phyloP scores from a whole-genome alignment of 2,113 vertebrate species.

The Neomonachus schauinslandi region DNA sequence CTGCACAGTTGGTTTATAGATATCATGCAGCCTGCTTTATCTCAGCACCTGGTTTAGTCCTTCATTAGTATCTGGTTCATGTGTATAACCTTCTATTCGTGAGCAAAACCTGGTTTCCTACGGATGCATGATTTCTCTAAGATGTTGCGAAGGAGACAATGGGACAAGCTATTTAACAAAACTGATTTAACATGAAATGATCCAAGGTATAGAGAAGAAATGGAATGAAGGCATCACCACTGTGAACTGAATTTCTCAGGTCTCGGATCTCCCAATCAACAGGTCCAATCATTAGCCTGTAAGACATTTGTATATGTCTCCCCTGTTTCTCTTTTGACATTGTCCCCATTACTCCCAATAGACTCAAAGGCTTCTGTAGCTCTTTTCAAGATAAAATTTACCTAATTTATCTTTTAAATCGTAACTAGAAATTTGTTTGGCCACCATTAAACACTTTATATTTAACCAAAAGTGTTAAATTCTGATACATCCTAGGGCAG shows the following conservation, averaged over 20 bases:
- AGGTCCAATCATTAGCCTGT: background rate
- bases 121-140: background rate
- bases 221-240: background rate
- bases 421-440: background rate
- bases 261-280: accelerated
- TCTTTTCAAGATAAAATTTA: background rate
- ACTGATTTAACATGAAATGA: background rate
- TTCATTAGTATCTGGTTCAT: background rate
- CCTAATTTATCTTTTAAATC: background rate
- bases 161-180: background rate
- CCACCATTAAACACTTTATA: background rate
- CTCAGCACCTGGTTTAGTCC: accelerated
- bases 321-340: background rate
- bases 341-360: background rate
- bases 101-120: background rate
- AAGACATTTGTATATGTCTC: background rate
- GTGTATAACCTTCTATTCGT: background rate
- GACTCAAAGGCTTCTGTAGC: background rate
- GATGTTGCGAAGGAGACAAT: background rate
- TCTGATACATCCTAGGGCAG: background rate
- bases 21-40: background rate
- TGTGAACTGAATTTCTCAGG: background rate
- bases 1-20: accelerated
- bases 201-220: background rate
- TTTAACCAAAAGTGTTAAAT: background rate